Conservation (phyloP, 2,888 invertebrate genomes). For the Ischnura elegans region DNA sequence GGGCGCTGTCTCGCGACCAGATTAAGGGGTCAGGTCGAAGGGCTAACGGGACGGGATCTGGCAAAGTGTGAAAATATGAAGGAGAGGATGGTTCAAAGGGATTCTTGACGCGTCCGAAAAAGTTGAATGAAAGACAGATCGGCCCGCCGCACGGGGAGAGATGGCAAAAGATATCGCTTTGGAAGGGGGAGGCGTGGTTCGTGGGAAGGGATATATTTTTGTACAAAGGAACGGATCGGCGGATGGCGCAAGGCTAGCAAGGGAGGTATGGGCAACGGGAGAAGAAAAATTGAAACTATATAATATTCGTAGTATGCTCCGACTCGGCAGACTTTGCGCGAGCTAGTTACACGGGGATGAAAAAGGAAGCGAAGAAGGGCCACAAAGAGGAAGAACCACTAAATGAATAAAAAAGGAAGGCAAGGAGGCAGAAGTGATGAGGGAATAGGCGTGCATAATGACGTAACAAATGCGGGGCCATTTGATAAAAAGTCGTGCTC, state of each 20-base stretch:
- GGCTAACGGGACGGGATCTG: constrained; percentile 20
- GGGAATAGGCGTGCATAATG: constrained; percentile 50
- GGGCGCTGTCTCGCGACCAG: not conserved
- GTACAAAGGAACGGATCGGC: not conserved
- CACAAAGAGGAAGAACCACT: constrained; percentile 52
- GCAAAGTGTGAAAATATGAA: constrained; percentile 41
- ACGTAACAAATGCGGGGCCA: constrained; percentile 62
- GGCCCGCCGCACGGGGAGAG: not conserved
- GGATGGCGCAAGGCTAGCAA: not conserved
- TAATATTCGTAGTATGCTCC: not conserved
- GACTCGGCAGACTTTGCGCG: not conserved
- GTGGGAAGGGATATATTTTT: not conserved
- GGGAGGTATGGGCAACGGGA: not conserved
- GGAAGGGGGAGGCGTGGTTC: not conserved
- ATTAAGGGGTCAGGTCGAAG: constrained; percentile 15
- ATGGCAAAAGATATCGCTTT: not conserved
- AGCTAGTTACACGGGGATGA: not conserved
- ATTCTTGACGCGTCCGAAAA: constrained; percentile 7
- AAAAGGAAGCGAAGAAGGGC: not conserved
- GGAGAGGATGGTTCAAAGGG: constrained; percentile 20
- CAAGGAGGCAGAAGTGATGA: constrained; percentile 1
- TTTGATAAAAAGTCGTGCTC: constrained; percentile 62
- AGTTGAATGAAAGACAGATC: constrained; percentile 6
- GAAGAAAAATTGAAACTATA: constrained; percentile 15
- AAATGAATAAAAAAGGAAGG: constrained; percentile 52